Base-by-base conservation (phyloP, 30 jellyfish, hydroid and myxozoan species). In the Hydra vulgaris region DNA sequence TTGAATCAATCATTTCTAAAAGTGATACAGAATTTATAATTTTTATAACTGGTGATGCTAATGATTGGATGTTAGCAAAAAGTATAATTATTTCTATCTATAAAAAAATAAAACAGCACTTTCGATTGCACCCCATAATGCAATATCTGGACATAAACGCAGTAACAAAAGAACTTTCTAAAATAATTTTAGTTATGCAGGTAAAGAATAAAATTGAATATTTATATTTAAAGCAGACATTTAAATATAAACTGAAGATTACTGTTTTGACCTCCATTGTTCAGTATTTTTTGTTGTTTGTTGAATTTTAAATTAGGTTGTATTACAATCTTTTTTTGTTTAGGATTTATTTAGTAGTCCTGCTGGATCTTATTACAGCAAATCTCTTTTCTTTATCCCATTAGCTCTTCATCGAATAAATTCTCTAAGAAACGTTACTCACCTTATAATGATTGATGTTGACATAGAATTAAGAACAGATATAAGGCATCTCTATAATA, bases 321-420 rank as follows among this genome's bases (percentile, higher is more conserved):
- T 40, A 40, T 12, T 40, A 40, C 8, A 40, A 8, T 66, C 70
- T n/a, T n/a, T 27, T 68, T 79, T 19, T 76, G 68, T 61, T 4
- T 67, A 89, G 97, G 93, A 84, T 22, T 79, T 84, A 80, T 89
- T 89, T 73, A 81, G 89, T 54, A 81, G 88, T n/a, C 87, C 77
- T 0, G 86, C 56, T 24, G 80, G 77, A 8, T 72, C 90, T 23
- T 90, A 90, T 66, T 90, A 90, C 86, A 82, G 88, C n/a, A 83
- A 90, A 23, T 85, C 87, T 0, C 17, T 90, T 23, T 90, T 90
- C 84, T 78, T 81, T 74, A 76, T 86, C 20, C 88, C 90, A 19
- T 78, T 88, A n/a, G 95, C 83, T 25, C 74, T 85, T 17, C 97
- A 90, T 69, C 94, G 85, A 55, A 71, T 90, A 40, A 23, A 82